Percentiles rank a stretch among this genome's conserved stretches.
phyloP scores from a whole-genome alignment of 2,113 vertebrate species.

The Boleophthalmus pectinirostris region DNA sequence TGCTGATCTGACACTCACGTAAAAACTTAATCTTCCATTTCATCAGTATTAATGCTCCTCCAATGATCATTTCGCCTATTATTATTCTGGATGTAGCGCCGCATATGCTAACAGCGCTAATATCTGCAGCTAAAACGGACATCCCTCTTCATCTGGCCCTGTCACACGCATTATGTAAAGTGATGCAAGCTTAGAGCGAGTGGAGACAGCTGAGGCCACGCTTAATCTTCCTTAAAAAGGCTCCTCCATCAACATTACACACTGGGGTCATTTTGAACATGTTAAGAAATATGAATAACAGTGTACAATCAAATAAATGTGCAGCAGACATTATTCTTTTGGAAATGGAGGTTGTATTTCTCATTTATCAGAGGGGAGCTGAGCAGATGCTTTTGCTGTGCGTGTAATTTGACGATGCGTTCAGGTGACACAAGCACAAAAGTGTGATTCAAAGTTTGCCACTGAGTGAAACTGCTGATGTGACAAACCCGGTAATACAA shows the following conservation, averaged over 20 bases:
- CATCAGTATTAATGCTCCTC: neutral
- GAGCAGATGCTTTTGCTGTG: neutral
- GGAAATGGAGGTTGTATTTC: neutral
- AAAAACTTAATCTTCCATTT: neutral
- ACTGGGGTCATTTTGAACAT: neutral
- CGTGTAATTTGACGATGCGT: neutral
- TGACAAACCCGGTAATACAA: neutral
- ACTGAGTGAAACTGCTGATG: neutral
- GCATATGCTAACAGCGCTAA: neutral
- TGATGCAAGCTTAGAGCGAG: neutral
- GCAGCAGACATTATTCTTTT: neutral
- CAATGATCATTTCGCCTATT: neutral
- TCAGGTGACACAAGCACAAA: neutral
- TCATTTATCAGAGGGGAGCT: neutral
- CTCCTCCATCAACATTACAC: neutral
- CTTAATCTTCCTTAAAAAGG: neutral
- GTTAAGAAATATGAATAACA: too few species aligned
- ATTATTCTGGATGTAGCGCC: neutral
- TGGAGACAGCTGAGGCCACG: neutral
- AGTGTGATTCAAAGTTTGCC: neutral
- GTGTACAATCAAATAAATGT: neutral
- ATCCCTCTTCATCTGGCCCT: neutral
- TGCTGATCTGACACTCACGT: neutral
- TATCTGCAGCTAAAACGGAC: neutral
- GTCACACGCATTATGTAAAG: conserved; percentile 1